phyloP scores from a whole-genome alignment of 2,113 vertebrate species.

The Sebastes fasciatus region DNA sequence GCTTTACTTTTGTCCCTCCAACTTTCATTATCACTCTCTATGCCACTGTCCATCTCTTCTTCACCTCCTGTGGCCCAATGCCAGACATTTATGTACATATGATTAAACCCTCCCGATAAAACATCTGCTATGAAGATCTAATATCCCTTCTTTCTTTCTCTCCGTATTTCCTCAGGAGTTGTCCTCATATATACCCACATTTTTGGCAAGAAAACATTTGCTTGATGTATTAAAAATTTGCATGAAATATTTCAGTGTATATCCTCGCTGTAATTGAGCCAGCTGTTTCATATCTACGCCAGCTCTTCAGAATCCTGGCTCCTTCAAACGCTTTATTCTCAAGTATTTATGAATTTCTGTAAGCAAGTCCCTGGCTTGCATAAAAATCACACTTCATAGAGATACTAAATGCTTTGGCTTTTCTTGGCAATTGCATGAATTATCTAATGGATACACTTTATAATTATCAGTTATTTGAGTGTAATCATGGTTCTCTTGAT shows the following conservation, averaged over 20 bases:
- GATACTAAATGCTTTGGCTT: not conserved
- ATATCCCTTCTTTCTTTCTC: not conserved
- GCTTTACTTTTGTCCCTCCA: not conserved
- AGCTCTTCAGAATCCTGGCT: not conserved
- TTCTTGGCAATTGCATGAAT: not conserved
- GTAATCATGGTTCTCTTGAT: no score
- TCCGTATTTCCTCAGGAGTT: slow-evolving; percentile 1
- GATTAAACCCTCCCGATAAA: slow-evolving; percentile 8
- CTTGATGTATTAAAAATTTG: slow-evolving; percentile 39
- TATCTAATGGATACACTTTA: not conserved
- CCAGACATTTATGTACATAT: not conserved
- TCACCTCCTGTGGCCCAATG: not conserved
- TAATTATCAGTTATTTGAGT: not conserved
- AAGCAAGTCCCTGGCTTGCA: not conserved
- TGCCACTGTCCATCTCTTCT: not conserved
- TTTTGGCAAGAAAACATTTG: not conserved
- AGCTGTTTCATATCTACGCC: slow-evolving; percentile 17
- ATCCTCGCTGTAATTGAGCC: slow-evolving; percentile 18
- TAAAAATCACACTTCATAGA: not conserved
- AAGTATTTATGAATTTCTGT: not conserved
- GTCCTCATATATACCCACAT: not conserved
- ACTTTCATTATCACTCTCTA: not conserved
- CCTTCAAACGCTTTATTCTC: slow-evolving; percentile 8
- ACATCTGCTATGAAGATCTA: not conserved
- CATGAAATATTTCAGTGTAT: slow-evolving; percentile 13